phyloP scores from a whole-genome alignment of 2,113 vertebrate genomes.

The Vombatus ursinus region DNA sequence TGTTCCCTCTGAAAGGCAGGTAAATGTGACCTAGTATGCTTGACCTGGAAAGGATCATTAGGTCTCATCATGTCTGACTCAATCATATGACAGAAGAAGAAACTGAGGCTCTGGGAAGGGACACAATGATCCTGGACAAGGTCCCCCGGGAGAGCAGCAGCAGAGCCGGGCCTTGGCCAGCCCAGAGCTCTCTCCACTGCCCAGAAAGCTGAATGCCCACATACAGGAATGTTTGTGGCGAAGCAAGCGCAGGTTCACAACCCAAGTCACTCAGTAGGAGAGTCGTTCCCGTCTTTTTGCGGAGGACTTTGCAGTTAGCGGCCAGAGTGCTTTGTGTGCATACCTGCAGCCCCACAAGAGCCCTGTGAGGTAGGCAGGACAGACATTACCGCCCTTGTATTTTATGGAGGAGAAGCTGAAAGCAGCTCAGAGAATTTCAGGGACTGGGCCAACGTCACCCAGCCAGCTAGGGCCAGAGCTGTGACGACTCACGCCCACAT shows the following conservation, averaged over 20 bases:
- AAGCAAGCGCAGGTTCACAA: background rate
- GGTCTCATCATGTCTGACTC: background rate
- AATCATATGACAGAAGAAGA: background rate
- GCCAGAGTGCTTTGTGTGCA: too few relatives aligned
- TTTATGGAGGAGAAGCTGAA: background rate
- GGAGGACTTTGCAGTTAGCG: background rate
- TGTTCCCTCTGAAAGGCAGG: background rate
- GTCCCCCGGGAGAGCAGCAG: background rate
- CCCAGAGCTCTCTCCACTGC: background rate
- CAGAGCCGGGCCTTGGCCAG: background rate
- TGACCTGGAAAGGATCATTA: too few relatives aligned
- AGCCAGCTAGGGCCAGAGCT: too few relatives aligned
- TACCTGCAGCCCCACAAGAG: background rate
- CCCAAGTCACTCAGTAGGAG: background rate
- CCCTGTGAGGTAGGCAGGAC: background rate
- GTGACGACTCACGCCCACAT: background rate
- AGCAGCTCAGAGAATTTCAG: too few relatives aligned
- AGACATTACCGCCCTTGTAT: accelerated
- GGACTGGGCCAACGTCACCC: too few relatives aligned
- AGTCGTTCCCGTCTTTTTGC: background rate
- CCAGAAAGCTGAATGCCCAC: too few relatives aligned
- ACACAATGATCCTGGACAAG: background rate
- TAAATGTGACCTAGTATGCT: too few relatives aligned
- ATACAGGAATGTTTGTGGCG: background rate
- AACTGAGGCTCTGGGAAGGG: background rate